These are phyloP conservation scores for Caenorhabditis tropicalis DNA, from an alignment of 1,140 invertebrate genomes.

Conservation along the genomic window DNA sequence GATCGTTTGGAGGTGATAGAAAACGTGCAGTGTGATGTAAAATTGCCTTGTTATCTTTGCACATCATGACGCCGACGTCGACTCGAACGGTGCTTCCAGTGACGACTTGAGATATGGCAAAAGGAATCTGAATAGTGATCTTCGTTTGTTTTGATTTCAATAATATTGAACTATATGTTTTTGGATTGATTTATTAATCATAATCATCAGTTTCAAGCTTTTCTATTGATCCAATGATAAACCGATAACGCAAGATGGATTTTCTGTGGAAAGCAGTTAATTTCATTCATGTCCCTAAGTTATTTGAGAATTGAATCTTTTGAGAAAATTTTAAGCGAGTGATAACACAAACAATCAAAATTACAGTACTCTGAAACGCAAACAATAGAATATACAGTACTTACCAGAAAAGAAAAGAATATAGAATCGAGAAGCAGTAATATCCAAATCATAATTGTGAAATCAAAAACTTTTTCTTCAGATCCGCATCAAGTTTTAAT, in stretches of 20 bases:
- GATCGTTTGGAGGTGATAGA: not conserved
- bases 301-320: too few relatives aligned
- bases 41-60: conserved; percentile 35
- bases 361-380: not conserved
- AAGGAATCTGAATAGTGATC: not conserved
- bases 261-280: too few relatives aligned
- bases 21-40: conserved; percentile 13
- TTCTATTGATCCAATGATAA: too few relatives aligned
- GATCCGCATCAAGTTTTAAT: not conserved
- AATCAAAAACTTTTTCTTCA: not conserved
- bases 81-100: conserved; percentile 22
- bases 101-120: not conserved
- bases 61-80: conserved; percentile 34
- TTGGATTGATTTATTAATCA: not conserved
- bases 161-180: not conserved
- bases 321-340: too few relatives aligned
- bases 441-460: not conserved
- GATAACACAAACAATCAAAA: not conserved
- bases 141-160: too few relatives aligned
- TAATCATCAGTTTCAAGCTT: too few relatives aligned
- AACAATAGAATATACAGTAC: not conserved
- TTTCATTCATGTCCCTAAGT: too few relatives aligned
- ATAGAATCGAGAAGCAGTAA: not conserved
- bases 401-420: not conserved
- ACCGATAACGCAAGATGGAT: too few relatives aligned